A percentile compares a stretch with the other conserved stretches of the same genome.
Evolutionary conservation across 2,888 invertebrate genomes (phyloP).

Genomic region (Dexiosoma caninum): DNA sequence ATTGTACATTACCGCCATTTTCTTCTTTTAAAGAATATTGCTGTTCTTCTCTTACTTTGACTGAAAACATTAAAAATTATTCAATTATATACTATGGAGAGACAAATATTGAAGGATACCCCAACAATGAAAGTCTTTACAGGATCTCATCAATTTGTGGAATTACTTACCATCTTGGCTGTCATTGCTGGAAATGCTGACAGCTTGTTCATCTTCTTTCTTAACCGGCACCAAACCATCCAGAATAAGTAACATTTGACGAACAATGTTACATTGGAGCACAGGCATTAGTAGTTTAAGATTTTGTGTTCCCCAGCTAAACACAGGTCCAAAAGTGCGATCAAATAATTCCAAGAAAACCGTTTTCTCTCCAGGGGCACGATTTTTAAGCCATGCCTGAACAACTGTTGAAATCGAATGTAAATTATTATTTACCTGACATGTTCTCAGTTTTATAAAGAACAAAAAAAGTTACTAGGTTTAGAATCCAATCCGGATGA

Average conservation of each 20-base stretch:
- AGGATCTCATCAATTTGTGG: not conserved
- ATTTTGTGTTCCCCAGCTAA: conserved; percentile 91
- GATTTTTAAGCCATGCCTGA: conserved; percentile 88
- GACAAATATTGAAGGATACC: too few species aligned
- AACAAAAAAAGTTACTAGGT: conserved; percentile 80
- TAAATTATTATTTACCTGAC: too few species aligned
- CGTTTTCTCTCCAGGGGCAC: conserved; percentile 80
- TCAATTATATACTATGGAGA: too few species aligned
- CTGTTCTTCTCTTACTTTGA: too few species aligned
- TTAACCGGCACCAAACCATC: conserved; percentile 91
- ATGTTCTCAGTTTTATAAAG: too few species aligned
- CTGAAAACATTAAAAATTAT: too few species aligned
- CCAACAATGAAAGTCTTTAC: too few species aligned
- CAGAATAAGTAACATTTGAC: conserved; percentile 89
- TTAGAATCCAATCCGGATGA: conserved; percentile 96
- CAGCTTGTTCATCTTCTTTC: conserved; percentile 81
- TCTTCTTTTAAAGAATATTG: too few species aligned
- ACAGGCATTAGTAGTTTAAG: conserved; percentile 90
- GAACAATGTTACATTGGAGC: conserved; percentile 92
- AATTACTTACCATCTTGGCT: conserved; percentile 78
- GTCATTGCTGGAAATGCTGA: conserved; percentile 78
- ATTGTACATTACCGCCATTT: too few species aligned
- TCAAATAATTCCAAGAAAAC: conserved; percentile 87
- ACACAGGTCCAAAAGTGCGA: conserved; percentile 85
- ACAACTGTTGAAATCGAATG: conserved; percentile 80